phyloP scores from a whole-genome alignment of 2,888 invertebrate species.

The Tetrapedia diversipes region DNA sequence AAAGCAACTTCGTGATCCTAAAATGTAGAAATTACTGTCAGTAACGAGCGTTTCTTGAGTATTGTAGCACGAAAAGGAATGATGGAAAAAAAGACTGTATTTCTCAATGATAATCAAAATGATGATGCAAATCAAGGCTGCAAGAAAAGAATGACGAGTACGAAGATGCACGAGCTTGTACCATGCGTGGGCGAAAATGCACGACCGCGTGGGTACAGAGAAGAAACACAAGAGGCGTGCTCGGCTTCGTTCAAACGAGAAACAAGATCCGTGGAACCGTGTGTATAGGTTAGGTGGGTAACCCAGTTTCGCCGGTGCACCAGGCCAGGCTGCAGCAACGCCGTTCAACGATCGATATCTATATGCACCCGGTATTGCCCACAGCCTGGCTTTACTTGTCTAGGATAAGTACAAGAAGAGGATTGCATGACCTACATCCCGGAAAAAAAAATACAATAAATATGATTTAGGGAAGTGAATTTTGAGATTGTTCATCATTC shows the following conservation, averaged over 20 bases:
- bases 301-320: constrained; percentile 79
- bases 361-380: constrained; percentile 72
- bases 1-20: not conserved
- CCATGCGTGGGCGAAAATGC: constrained; percentile 56
- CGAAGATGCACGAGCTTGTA: constrained; percentile 44
- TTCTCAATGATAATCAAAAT: constrained; percentile 37
- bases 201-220: constrained; percentile 56
- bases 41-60: not conserved
- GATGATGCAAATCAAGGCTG: constrained; percentile 24
- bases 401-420: constrained; percentile 72
- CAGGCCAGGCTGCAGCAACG: constrained; percentile 73
- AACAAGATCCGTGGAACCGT: constrained; percentile 56
- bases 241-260: constrained; percentile 49
- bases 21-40: not conserved
- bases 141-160: constrained; percentile 38
- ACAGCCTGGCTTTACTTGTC: constrained; percentile 75
- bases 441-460: constrained; percentile 34
- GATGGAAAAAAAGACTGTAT: not conserved
- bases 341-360: constrained; percentile 69
- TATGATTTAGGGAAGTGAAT: constrained; percentile 23
- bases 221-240: constrained; percentile 48
- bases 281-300: constrained; percentile 73
- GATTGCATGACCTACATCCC: constrained; percentile 63
- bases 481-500: not conserved
- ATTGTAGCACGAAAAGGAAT: not conserved